Base-by-base conservation (phyloP, 2,888 invertebrate species). In the Caenorhabditis parvicauda region DNA sequence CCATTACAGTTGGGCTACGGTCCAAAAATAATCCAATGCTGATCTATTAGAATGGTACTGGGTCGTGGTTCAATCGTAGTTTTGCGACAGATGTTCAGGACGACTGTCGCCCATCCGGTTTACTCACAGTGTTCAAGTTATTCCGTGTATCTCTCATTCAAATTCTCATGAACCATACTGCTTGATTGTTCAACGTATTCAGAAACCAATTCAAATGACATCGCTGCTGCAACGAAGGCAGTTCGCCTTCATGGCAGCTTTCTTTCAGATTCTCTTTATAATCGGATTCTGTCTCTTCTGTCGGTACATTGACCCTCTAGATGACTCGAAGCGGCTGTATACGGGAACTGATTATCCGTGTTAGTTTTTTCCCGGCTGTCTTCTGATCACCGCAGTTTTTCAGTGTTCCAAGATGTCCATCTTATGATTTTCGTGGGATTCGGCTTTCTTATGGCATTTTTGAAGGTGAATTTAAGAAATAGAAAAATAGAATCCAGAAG, bases 341-440 rank as follows among this genome's bases (percentile, higher is more conserved):
- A 67, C 67, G 14, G 72, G 71, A 58, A 77, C 72, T 22, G 74
- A 73, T 62, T 74, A 67, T 61, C 74, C 72, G 39, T 51, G 73
- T 76, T 42, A 59, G 69, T 62, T 43, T 27, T 46, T 29, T 25
- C 6, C 35, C 1, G 35, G 12, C 12, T 35, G n/a, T 35, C 35
- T 14, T n/a, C n/a, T n/a, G n/a, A n/a, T n/a, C 19, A 5, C 22
- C 12, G 14, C 9, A 0, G 44, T n/a, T 9, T 60, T 69, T 41
- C 60, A 69, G 75, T 79, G 45, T 79, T 79, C 67, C 78, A 79
- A 63, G 79, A 79, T 68, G 76, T 79, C 17, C 79, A 79, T 65
- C 68, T 77, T 3, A 79, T 79, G 79, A 70, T 76, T n/a, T 70
- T 70, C 44, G 76, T 79, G 29, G 79, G 79, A 3, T 77, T 77